Percentiles rank a stretch among this genome's conserved stretches.
Conservation (phyloP, 2,113 vertebrate species). For the Telmatochromis sp. region DNA sequence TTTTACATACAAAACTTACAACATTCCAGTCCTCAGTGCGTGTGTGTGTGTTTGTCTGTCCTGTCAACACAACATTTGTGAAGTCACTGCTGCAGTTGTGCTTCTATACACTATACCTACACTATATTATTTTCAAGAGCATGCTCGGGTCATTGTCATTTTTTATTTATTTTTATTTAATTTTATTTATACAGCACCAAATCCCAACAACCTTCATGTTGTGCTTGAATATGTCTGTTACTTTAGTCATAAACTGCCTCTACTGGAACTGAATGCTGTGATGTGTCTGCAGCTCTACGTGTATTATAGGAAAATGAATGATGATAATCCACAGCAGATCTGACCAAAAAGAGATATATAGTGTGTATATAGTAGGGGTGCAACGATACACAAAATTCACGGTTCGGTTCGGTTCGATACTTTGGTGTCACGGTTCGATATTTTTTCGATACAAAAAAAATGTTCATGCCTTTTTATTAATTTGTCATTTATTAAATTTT, state of each 20-base stretch:
- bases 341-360: background rate
- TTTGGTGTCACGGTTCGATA: too few species aligned
- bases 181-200: background rate
- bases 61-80: background rate
- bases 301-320: background rate
- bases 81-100: background rate
- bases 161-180: background rate
- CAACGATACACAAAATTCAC: too few species aligned
- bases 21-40: background rate
- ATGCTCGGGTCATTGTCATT: background rate
- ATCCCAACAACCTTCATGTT: background rate
- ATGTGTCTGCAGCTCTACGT: background rate
- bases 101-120: background rate
- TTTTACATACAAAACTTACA: background rate
- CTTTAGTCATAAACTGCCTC: background rate
- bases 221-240: background rate
- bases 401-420: too few species aligned
- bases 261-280: fast-evolving
- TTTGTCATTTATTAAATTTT: too few species aligned
- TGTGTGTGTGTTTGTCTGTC: background rate
- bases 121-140: background rate
- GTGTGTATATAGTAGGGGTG: background rate
- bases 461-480: too few species aligned
- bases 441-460: too few species aligned
- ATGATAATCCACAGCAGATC: background rate